These are phyloP conservation scores for Anseranas semipalmata DNA, from an alignment of 2,113 vertebrate species.

Conservation along the genomic window DNA sequence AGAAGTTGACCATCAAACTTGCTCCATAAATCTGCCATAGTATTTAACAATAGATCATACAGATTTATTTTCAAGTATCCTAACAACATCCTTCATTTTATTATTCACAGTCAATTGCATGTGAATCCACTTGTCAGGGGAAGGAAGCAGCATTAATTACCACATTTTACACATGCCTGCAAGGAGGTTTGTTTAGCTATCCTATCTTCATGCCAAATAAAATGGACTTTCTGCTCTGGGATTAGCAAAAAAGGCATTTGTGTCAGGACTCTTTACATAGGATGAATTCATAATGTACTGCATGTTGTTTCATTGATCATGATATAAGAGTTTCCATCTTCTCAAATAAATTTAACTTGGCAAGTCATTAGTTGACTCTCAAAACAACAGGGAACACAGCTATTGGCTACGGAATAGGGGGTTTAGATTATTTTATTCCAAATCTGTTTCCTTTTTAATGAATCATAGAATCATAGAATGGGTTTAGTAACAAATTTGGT, in stretches of 20 bases:
- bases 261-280: neutral
- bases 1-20: neutral
- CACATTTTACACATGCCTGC: neutral
- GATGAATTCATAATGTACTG: neutral
- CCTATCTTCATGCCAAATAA: neutral
- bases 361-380: neutral
- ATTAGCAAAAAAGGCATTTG: neutral
- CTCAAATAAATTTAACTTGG: neutral
- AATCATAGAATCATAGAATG: no score
- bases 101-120: slow-evolving; percentile 1
- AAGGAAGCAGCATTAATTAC: neutral
- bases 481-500: neutral
- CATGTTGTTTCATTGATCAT: neutral
- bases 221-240: neutral
- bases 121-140: neutral
- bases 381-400: neutral
- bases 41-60: slow-evolving; percentile 7
- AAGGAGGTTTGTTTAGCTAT: neutral
- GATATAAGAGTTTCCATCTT: neutral
- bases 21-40: neutral
- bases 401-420: neutral
- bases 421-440: neutral
- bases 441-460: neutral
- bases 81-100: neutral
- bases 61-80: slow-evolving; percentile 27